Percentiles rank a stretch among this genome's conserved stretches.
These are phyloP conservation scores for Corticium candelabrum DNA, from an alignment of 37 sponge, comb jelly and placozoan genomes.

Conservation along the genomic window DNA sequence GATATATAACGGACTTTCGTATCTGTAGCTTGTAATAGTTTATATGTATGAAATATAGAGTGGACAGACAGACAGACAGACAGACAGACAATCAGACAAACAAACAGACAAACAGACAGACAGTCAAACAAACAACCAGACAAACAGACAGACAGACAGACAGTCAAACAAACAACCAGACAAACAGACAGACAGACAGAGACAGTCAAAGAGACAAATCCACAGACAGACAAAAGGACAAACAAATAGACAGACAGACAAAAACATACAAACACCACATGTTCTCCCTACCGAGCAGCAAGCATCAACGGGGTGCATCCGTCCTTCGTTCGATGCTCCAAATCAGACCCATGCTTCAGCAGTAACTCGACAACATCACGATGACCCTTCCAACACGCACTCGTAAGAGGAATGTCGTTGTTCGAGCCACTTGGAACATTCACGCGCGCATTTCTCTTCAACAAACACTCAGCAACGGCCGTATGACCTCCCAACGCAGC, in stretches of 20 bases:
- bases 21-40: no score
- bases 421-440: slow-evolving; percentile 73
- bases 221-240: background rate
- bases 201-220: background rate
- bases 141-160: no score
- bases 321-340: slow-evolving; percentile 93
- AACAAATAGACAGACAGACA: background rate
- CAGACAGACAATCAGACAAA: background rate
- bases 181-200: background rate
- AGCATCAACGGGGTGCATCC: slow-evolving; percentile 99
- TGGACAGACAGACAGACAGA: no score
- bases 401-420: slow-evolving; percentile 92
- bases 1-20: no score
- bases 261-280: no score
- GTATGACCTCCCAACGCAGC: slow-evolving; percentile 97
- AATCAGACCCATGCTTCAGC: slow-evolving; percentile 57
- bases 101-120: background rate
- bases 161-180: no score
- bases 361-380: slow-evolving; percentile 60
- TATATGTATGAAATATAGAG: no score
- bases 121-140: background rate
- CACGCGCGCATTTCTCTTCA: slow-evolving; percentile 17
- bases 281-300: slow-evolving; percentile 64
- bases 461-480: slow-evolving; percentile 35
- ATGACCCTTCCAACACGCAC: slow-evolving; percentile 91